These are phyloP conservation scores for Diachrysia chrysitis DNA, from an alignment of 2,888 invertebrate species.

Conservation along the genomic window DNA sequence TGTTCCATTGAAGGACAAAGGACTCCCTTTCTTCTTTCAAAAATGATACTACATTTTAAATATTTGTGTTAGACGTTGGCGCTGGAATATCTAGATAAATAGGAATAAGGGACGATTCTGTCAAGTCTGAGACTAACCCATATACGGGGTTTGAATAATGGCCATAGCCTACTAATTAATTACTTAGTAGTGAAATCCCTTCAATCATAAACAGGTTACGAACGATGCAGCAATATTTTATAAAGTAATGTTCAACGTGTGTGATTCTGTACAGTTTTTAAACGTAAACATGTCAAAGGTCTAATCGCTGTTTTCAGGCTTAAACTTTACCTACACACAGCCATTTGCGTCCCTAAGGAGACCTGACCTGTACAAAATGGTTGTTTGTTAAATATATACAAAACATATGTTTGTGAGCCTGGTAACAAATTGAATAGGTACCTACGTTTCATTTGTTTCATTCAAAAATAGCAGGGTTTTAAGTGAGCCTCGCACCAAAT, in stretches of 20 bases:
- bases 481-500: conserved; percentile 38
- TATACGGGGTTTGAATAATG: conserved; percentile 43
- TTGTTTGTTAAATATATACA: conserved; percentile 32
- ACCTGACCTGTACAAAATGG: conserved; percentile 24
- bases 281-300: conserved; percentile 23
- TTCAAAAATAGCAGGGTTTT: conserved; percentile 35
- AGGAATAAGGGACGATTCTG: conserved; percentile 10
- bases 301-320: conserved; percentile 26
- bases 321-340: not conserved
- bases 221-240: conserved; percentile 28
- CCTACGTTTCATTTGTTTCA: conserved; percentile 31
- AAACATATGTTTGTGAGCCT: conserved; percentile 20
- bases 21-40: too few relatives aligned
- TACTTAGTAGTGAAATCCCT: conserved; percentile 36
- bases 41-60: too few relatives aligned
- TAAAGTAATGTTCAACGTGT: conserved; percentile 24
- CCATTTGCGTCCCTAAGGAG: conserved; percentile 22
- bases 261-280: conserved; percentile 30
- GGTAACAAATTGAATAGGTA: conserved; percentile 15
- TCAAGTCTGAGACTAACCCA: conserved; percentile 42
- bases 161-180: conserved; percentile 34
- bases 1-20: too few relatives aligned
- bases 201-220: conserved; percentile 33
- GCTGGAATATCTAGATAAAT: conserved; percentile 25
- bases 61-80: conserved; percentile 23